Conservation (phyloP, 2,888 invertebrate genomes). For the Pantelozetes paolii region DNA sequence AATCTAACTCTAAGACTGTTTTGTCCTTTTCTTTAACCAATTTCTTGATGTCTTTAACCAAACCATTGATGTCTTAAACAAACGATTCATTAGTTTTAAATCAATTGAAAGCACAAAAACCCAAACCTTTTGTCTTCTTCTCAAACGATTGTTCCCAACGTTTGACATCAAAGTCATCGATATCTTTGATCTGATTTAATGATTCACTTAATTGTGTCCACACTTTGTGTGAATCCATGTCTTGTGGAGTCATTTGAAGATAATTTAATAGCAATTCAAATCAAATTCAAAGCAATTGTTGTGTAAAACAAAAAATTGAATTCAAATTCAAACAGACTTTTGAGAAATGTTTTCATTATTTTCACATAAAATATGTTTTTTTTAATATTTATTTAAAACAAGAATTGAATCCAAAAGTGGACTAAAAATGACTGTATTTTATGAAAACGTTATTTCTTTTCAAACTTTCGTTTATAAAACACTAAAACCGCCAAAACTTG, state of each 20-base stretch:
- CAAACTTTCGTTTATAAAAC: no score
- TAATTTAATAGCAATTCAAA: background rate
- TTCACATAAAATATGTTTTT: no score
- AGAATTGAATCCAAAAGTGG: no score
- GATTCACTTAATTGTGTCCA: background rate
- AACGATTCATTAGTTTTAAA: background rate
- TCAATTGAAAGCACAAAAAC: background rate
- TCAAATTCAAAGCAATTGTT: background rate
- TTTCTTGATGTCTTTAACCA: slow-evolving; percentile 9
- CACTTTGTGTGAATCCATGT: background rate
- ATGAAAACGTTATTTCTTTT: no score
- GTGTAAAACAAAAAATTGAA: background rate
- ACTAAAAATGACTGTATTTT: no score
- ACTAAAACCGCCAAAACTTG: no score
- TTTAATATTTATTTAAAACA: no score
- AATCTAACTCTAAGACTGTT: background rate
- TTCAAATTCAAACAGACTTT: no score
- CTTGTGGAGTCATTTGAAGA: background rate
- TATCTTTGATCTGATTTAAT: background rate
- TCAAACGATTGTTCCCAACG: background rate
- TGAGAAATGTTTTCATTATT: no score
- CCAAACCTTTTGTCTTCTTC: background rate
- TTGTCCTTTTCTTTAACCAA: background rate
- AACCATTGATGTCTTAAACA: background rate
- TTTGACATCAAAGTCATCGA: background rate